Percentiles rank a stretch among this genome's conserved stretches.
phyloP scores from a whole-genome alignment of 2,888 invertebrate species.

The Calameuta idolon region DNA sequence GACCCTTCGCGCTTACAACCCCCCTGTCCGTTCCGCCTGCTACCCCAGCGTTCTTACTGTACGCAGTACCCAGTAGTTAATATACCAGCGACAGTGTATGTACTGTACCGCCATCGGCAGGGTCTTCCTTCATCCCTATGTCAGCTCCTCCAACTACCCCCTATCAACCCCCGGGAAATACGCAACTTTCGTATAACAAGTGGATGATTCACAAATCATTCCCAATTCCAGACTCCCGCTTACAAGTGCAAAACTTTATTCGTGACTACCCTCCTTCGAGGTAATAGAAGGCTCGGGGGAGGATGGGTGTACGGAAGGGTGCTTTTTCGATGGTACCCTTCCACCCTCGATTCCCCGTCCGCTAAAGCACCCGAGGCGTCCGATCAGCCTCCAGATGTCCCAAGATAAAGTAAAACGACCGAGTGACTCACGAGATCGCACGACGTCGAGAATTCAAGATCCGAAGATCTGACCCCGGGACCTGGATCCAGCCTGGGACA shows the following conservation, averaged over 20 bases:
- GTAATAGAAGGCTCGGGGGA: neutral
- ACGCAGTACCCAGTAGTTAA: neutral
- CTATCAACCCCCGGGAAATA: conserved; percentile 34
- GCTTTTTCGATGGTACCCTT: neutral
- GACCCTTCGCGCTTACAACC: conserved; percentile 4
- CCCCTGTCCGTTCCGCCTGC: neutral
- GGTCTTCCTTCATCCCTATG: neutral
- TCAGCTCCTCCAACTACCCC: conserved; percentile 23
- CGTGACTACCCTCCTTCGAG: conserved; percentile 9
- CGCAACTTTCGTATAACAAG: conserved; percentile 62
- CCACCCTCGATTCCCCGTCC: neutral
- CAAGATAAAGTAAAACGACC: neutral
- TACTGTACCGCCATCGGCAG: neutral
- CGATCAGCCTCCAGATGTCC: neutral
- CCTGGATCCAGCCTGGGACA: neutral
- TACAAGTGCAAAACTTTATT: conserved; percentile 30
- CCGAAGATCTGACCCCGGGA: neutral
- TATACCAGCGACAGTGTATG: neutral
- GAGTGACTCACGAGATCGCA: neutral
- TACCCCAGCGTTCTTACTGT: neutral
- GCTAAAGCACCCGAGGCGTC: neutral
- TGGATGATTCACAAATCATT: conserved; percentile 65
- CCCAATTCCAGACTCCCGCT: conserved; percentile 41
- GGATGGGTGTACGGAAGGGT: too few relatives aligned
- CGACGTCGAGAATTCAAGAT: neutral